Conservation (phyloP, 2,113 vertebrate species). For the Regulus satrapa region DNA sequence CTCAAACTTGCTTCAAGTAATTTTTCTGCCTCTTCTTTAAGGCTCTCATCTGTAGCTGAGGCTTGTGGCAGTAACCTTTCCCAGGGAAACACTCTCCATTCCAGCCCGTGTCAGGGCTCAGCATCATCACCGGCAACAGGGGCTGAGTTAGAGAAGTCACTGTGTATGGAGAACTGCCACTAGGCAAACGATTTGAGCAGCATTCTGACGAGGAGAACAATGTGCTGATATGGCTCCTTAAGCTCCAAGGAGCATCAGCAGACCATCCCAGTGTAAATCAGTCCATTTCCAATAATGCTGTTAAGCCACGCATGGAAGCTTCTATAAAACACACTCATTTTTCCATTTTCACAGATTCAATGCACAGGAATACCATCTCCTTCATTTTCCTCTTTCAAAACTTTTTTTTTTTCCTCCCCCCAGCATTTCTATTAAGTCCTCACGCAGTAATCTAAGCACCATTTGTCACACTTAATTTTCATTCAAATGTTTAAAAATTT, state of each 20-base stretch:
- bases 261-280: background rate
- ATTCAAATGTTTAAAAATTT: background rate
- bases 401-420: accelerated
- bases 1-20: background rate
- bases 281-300: background rate
- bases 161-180: background rate
- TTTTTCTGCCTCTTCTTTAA: background rate
- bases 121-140: background rate
- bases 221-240: background rate
- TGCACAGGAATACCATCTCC: background rate
- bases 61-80: background rate
- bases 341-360: background rate
- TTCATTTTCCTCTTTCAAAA: background rate
- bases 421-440: background rate
- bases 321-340: background rate
- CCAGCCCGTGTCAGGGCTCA: background rate
- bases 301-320: background rate
- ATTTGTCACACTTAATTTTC: background rate
- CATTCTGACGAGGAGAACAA: background rate
- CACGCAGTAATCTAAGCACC: background rate
- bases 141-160: background rate
- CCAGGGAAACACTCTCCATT: background rate
- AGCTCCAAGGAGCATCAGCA: background rate
- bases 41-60: background rate
- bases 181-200: background rate